These are phyloP conservation scores for Malachius bipustulatus DNA, from an alignment of 2,888 invertebrate species.

Conservation along the genomic window DNA sequence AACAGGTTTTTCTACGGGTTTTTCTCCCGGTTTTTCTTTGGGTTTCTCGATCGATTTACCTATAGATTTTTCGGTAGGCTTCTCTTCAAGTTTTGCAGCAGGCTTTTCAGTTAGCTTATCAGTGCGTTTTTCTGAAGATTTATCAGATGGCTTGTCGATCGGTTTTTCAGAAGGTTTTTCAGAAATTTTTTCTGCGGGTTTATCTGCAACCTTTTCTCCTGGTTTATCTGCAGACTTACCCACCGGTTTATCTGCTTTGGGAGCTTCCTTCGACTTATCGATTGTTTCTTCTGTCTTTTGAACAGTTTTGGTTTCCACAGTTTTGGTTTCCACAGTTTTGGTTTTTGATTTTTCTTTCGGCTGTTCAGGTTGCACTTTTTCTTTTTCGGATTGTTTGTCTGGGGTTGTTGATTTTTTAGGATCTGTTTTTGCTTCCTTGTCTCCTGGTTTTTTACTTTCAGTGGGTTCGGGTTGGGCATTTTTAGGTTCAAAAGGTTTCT, in stretches of 20 bases:
- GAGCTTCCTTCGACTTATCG: neutral
- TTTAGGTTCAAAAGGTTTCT: slow-evolving; percentile 31
- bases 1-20: slow-evolving; percentile 18
- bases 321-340: neutral
- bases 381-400: too few species aligned
- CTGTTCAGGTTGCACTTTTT: too few species aligned
- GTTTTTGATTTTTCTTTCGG: slow-evolving; percentile 13
- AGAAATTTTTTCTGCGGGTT: slow-evolving; percentile 5
- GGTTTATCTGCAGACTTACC: slow-evolving; percentile 16
- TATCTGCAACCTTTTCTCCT: slow-evolving; percentile 12
- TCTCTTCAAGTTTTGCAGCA: slow-evolving; percentile 32
- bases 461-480: slow-evolving; percentile 33
- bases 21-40: slow-evolving; percentile 27
- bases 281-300: too few species aligned
- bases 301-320: too few species aligned
- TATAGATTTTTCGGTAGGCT: slow-evolving; percentile 15
- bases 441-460: slow-evolving; percentile 20
- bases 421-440: too few species aligned
- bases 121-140: slow-evolving; percentile 11
- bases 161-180: slow-evolving; percentile 4
- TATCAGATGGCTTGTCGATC: slow-evolving; percentile 11
- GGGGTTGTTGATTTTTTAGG: too few species aligned
- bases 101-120: slow-evolving; percentile 9
- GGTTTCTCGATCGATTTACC: slow-evolving; percentile 24
- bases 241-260: slow-evolving; percentile 6